A percentile compares a stretch with the other conserved stretches of the same genome.
Evolutionary conservation across 2,888 invertebrate species (phyloP).

Genomic region (Alcis repandata): DNA sequence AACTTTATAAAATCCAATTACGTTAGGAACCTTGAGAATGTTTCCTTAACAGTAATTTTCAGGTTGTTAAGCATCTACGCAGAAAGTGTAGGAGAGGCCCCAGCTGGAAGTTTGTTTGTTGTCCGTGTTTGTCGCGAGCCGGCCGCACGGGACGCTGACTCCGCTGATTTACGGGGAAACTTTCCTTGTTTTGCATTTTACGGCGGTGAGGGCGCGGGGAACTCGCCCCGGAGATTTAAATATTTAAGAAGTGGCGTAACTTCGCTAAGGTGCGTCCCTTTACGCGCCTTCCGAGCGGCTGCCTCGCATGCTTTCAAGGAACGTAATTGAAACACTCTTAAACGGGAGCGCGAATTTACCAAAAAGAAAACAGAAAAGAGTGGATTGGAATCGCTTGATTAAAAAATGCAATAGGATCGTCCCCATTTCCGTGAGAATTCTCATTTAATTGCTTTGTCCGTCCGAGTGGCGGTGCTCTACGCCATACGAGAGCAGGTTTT

Average conservation of each 20-base stretch:
- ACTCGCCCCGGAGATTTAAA: slow-evolving; percentile 81
- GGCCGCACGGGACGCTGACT: slow-evolving; percentile 63
- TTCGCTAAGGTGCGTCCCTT: slow-evolving; percentile 74
- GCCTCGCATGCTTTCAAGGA: slow-evolving; percentile 59
- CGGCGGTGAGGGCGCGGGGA: slow-evolving; percentile 65
- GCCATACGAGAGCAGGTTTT: slow-evolving; percentile 65
- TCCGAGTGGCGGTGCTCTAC: slow-evolving; percentile 55
- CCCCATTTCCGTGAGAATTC: slow-evolving; percentile 64
- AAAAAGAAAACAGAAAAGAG: slow-evolving; percentile 46
- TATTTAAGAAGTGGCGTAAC: slow-evolving; percentile 79
- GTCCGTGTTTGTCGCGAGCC: slow-evolving; percentile 68
- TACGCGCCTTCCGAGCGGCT: slow-evolving; percentile 65
- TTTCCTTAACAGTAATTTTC: slow-evolving; percentile 49
- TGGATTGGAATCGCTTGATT: slow-evolving; percentile 44
- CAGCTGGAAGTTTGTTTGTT: slow-evolving; percentile 79
- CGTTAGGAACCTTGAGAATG: slow-evolving; percentile 33
- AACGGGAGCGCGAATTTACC: slow-evolving; percentile 44
- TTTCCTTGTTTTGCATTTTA: slow-evolving; percentile 84
- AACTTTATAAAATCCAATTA: slow-evolving; percentile 28
- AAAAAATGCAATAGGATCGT: slow-evolving; percentile 59
- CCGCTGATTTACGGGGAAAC: slow-evolving; percentile 80
- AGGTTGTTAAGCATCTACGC: slow-evolving; percentile 50
- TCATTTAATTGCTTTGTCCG: slow-evolving; percentile 73
- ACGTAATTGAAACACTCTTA: slow-evolving; percentile 62
- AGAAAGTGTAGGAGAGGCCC: slow-evolving; percentile 60